Percentiles rank a stretch among this genome's conserved stretches.
Conservation (phyloP, 2,113 vertebrate genomes). For the Bathybates hornii region DNA sequence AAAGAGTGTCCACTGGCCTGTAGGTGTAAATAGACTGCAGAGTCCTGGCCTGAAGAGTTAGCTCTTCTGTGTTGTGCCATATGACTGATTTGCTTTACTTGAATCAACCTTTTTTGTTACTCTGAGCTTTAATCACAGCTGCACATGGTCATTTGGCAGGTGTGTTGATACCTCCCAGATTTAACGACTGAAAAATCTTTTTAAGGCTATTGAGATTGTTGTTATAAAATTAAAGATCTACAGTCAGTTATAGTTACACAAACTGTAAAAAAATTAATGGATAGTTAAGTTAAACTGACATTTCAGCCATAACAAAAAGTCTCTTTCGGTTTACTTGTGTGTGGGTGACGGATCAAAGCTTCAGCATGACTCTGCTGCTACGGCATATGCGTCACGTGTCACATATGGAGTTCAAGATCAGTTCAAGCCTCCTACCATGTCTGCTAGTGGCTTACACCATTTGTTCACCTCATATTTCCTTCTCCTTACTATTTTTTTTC, state of each 20-base stretch:
- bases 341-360: background rate
- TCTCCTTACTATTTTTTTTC: background rate
- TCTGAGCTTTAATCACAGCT: background rate
- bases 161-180: background rate
- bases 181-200: background rate
- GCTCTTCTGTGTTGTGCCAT: background rate
- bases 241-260: background rate
- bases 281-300: background rate
- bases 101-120: background rate
- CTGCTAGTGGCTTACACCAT: background rate
- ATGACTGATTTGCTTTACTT: background rate
- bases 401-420: background rate
- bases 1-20: background rate
- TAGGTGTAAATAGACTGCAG: rapidly evolving
- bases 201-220: background rate
- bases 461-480: background rate
- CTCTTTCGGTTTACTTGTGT: background rate
- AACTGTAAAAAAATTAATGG: background rate
- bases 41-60: background rate
- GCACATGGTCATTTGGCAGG: background rate
- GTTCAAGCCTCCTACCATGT: background rate
- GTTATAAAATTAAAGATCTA: background rate
- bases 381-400: background rate
- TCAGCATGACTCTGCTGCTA: background rate
- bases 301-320: background rate